Evolutionary conservation across 1,140 invertebrate genomes (phyloP), one percentile per base, ranked within the genome.

Genomic region (Hyles euphorbiae): DNA sequence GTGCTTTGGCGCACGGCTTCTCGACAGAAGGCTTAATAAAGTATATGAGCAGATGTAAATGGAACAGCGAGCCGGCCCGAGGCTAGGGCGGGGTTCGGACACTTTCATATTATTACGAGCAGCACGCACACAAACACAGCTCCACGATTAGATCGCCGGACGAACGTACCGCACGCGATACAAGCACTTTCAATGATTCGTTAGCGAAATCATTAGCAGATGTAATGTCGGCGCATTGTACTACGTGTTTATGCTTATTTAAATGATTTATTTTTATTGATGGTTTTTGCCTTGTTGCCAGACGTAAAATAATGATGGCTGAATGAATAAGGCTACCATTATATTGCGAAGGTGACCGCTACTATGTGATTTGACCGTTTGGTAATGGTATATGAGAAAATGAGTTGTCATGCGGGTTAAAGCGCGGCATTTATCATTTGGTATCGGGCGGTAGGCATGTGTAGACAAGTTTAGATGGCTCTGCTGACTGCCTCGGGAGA

Each of bases 261-360:
- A 87, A 88, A 88, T 88, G 86, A 88, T 88, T 87, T 88, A 87
- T 88, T 88, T 88, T 88, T 88, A 88, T 88, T 88, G 83, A 88
- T 88, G 84, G 83, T 87, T 87, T 88, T 88, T 80, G 85, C 82
- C 85, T 88, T 86, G 85, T 82, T 84, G 75, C 82, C 56, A 84
- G 85, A 88, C 85, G 84, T 82, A 84, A 87, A 88, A 87, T 88
- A 88, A 88, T 88, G 83, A 84, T 83, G 72, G 73, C 53, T 67
- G 80, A 70, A 78, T 77, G 78, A 79, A 79, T 81, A 83, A 85
- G 80, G 80, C 82, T 88, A 79, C 79, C 74, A 88, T 82, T 84
- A 81, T 76, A 58, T 63, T 86, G 79, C 78, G 81, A 88, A 86
- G 83, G 83, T 81, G 75, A 79, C 74, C 65, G 67, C 73, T 78